phyloP scores from a whole-genome alignment of 2,113 vertebrate species.

The Crotophaga sulcirostris region DNA sequence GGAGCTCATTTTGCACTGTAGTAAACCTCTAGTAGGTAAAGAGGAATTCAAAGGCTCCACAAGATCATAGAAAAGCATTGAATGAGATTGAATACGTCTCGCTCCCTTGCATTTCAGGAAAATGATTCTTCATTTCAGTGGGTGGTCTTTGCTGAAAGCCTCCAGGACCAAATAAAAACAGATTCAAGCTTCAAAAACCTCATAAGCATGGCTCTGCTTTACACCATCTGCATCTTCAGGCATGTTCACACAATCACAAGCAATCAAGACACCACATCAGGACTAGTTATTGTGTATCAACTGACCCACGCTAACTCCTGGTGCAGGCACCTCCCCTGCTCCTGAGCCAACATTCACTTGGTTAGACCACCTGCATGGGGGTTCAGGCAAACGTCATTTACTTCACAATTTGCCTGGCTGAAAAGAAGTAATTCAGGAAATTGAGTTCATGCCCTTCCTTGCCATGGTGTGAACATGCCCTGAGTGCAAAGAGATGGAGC shows the following conservation, averaged over 20 bases:
- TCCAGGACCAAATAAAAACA: background rate
- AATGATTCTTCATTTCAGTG: background rate
- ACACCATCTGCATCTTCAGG: background rate
- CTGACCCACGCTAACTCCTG: background rate
- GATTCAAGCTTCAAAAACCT: background rate
- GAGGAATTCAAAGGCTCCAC: background rate
- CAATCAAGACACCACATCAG: background rate
- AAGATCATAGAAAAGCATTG: background rate
- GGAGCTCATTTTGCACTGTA: background rate
- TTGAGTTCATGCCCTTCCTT: background rate
- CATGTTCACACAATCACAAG: background rate
- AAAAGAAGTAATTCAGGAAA: background rate
- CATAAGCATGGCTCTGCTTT: background rate
- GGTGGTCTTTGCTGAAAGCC: background rate
- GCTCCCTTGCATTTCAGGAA: background rate
- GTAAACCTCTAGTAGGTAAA: background rate
- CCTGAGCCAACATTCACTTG: background rate
- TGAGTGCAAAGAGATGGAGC: background rate
- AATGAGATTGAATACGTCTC: background rate
- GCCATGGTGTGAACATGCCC: background rate
- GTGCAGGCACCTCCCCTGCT: background rate
- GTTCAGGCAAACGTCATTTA: background rate
- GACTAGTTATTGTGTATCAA: rapidly evolving
- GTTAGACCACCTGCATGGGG: background rate
- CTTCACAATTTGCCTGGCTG: background rate